Evolutionary conservation across 2,888 invertebrate genomes (phyloP).

Genomic region (Epinotia nisella): DNA sequence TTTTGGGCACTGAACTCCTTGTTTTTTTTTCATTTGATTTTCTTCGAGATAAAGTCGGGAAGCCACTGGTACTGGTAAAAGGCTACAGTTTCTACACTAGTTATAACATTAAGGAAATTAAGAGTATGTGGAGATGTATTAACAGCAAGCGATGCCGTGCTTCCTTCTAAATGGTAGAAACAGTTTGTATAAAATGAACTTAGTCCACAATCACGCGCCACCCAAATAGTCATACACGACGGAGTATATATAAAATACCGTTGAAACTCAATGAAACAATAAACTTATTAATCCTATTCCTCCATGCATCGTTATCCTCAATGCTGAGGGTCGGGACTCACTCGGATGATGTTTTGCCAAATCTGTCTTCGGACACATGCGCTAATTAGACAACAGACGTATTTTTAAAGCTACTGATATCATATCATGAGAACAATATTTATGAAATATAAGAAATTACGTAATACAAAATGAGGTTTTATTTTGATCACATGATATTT

Average conservation of each 20-base stretch:
- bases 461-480: too few species aligned
- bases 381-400: too few species aligned
- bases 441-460: too few species aligned
- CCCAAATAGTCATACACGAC: constrained; percentile 40
- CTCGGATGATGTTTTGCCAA: too few species aligned
- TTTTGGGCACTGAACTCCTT: not conserved
- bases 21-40: constrained; percentile 1
- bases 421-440: too few species aligned
- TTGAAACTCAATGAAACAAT: not conserved
- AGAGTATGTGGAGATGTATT: constrained; percentile 24
- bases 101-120: not conserved
- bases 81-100: not conserved
- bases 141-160: constrained; percentile 22
- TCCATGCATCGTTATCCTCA: too few species aligned
- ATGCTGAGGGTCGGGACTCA: too few species aligned
- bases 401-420: too few species aligned
- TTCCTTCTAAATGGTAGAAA: constrained; percentile 16
- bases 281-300: too few species aligned
- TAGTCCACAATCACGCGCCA: constrained; percentile 48
- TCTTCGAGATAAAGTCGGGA: constrained; percentile 4
- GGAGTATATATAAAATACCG: constrained; percentile 19
- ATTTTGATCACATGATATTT: too few species aligned
- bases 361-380: too few species aligned
- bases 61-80: not conserved
- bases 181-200: constrained; percentile 13